Evolutionary conservation across 2,797 vertebrate species (phyloP).

Genomic region (Sandelia bainsii): DNA sequence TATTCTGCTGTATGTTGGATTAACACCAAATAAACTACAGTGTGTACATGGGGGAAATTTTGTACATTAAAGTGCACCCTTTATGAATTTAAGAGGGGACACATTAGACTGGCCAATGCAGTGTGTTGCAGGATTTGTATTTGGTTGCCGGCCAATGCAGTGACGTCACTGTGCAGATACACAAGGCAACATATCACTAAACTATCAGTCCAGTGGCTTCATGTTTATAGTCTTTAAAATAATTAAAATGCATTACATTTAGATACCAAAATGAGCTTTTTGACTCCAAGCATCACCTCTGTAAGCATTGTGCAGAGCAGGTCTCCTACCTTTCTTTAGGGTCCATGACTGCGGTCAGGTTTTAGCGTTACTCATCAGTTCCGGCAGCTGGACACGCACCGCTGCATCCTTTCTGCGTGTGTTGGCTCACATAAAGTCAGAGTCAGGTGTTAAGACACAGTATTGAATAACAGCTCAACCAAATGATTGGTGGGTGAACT

Average conservation of each 20-base stretch:
- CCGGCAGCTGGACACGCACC: background rate
- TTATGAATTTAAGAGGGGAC: too few relatives aligned
- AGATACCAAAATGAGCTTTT: background rate
- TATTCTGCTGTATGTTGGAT: background rate
- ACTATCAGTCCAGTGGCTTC: background rate
- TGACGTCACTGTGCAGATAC: too few relatives aligned
- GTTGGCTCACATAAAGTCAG: background rate
- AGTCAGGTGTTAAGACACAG: background rate
- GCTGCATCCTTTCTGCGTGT: constrained; percentile 1
- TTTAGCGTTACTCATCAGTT: background rate
- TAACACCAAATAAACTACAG: too few relatives aligned
- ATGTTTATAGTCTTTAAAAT: background rate
- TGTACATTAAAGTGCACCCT: too few relatives aligned
- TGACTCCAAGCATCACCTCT: background rate
- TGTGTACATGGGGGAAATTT: too few relatives aligned
- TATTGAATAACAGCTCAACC: background rate
- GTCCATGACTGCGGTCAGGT: constrained; percentile 46
- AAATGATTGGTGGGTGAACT: constrained; percentile 36
- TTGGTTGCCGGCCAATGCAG: too few relatives aligned
- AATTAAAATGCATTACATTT: too few relatives aligned
- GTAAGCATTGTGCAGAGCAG: background rate
- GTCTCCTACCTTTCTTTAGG: constrained; percentile 57
- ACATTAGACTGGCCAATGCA: too few relatives aligned
- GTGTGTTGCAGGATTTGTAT: too few relatives aligned
- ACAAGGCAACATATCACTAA: too few relatives aligned